Conservation (phyloP, 2,888 invertebrate species). For the Gastracanthus pulcherrimus region DNA sequence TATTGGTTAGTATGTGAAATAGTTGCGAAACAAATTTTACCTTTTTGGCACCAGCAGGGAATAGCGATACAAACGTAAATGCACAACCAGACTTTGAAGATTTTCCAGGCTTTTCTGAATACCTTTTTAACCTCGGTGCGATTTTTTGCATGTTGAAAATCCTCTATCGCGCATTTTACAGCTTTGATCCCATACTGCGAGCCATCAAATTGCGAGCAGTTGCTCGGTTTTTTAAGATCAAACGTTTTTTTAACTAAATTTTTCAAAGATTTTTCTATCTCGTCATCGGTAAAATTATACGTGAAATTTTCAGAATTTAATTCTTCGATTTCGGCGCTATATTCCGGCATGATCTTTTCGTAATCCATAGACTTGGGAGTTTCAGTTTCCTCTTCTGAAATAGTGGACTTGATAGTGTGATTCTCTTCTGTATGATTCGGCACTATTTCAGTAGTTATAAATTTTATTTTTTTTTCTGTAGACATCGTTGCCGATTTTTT, state of each 20-base stretch:
- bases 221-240: slow-evolving; percentile 72
- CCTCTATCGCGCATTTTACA: slow-evolving; percentile 75
- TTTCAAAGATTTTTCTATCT: slow-evolving; percentile 57
- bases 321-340: slow-evolving; percentile 75
- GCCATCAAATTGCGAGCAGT: slow-evolving; percentile 78
- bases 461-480: not conserved
- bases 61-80: slow-evolving; percentile 78
- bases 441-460: not conserved
- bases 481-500: not conserved
- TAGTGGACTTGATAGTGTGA: not conserved
- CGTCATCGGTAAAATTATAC: slow-evolving; percentile 75
- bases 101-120: slow-evolving; percentile 69
- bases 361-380: slow-evolving; percentile 74
- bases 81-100: slow-evolving; percentile 76
- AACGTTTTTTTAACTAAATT: slow-evolving; percentile 74
- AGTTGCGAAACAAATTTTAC: slow-evolving; percentile 63
- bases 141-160: slow-evolving; percentile 70
- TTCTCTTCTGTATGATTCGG: not conserved
- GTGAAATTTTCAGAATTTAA: slow-evolving; percentile 73
- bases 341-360: slow-evolving; percentile 77
- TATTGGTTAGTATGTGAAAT: not conserved
- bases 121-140: slow-evolving; percentile 61
- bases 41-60: slow-evolving; percentile 79
- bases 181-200: slow-evolving; percentile 74
- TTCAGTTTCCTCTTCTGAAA: not conserved